Base-by-base conservation (phyloP, 2,113 vertebrate genomes). In the Nothocercus julius region DNA sequence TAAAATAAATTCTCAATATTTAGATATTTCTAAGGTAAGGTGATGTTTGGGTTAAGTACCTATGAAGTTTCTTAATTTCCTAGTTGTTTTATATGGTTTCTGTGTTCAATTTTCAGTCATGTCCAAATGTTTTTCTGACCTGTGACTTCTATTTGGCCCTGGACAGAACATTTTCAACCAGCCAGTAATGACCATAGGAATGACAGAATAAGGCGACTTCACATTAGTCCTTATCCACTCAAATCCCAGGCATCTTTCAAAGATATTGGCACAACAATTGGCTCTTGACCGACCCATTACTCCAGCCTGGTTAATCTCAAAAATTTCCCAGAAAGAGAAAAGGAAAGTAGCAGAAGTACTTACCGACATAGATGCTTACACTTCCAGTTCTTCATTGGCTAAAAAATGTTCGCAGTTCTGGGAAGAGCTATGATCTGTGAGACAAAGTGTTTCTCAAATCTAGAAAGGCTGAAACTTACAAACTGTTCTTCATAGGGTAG, bases 401-500 rank as follows among this genome's bases (percentile, higher is more conserved):
- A 42, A 36, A 24, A 45, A 47, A 21, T n/a, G 12, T 45, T 18
- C 6, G n/a, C 4, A 62, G 24, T 45, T 49, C 80, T 24, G 69
- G 36, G 40, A 80, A 69, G n/a, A 66, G 24, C 47, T 64, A 28
- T 9, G 24, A 38, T 58, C 53, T 68, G 27, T 54, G 53, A 54
- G 13, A 28, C 53, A 27, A 54, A 54, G 28, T 28, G 25, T 45
- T 36, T 24, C 20, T 64, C n/a, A 36, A 44, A 9, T 75, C 24
- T 53, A 53, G 51, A 24, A 51, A 51, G 49, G 25, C 25, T 53
- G 51, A 53, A 53, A 53, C 51, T 53, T 53, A 27, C 17, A 73
- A 4, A 13, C 25, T 0, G 0, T 79, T 83, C 3, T 5, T 45
- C 67, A 59, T 36, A 59, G 24, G 53, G 15, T 3, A 12, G 11